Conservation (phyloP, 2,113 vertebrate genomes). For the Porphyrio hochstetteri region DNA sequence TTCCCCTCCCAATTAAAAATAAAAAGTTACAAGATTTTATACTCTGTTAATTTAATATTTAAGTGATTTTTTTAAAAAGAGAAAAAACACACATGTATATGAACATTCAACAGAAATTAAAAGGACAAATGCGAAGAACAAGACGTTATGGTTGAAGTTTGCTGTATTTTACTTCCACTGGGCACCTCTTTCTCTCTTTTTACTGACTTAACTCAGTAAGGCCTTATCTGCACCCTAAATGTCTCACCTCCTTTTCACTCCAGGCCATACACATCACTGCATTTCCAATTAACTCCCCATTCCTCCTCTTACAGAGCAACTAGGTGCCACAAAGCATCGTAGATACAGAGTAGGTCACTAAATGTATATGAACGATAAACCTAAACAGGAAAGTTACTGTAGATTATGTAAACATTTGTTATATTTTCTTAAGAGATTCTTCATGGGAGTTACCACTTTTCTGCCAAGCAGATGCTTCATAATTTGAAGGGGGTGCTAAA, state of each 20-base stretch:
- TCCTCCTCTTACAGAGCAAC: background rate
- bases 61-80: background rate
- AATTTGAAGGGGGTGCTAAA: background rate
- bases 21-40: background rate
- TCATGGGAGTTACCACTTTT: background rate
- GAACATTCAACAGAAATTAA: background rate
- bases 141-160: background rate
- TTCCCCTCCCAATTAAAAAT: background rate
- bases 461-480: background rate
- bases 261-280: background rate
- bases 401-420: background rate
- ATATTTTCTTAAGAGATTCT: background rate
- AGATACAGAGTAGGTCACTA: background rate
- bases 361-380: background rate
- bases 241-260: background rate
- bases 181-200: background rate
- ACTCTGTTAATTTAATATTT: background rate
- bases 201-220: background rate
- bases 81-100: fast-evolving
- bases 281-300: background rate
- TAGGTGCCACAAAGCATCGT: background rate
- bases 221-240: background rate
- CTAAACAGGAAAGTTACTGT: background rate
- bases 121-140: background rate
- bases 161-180: background rate